Conservation (phyloP, 1,140 invertebrate genomes). For the Drosophila sechellia region DNA sequence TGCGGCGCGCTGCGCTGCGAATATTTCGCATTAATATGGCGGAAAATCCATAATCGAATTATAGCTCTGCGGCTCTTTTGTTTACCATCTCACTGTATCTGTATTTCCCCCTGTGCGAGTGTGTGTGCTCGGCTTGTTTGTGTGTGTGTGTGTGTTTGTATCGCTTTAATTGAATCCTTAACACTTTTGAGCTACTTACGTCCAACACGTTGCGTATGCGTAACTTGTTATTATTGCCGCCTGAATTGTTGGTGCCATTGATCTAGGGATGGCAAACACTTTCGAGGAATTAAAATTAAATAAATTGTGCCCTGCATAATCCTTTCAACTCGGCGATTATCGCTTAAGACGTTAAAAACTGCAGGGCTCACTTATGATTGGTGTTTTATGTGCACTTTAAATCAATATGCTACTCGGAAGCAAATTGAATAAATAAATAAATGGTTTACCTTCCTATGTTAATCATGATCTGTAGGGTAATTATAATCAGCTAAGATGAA, state of each 20-base stretch:
- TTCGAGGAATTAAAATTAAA: constrained; percentile 14
- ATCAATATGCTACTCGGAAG: background rate
- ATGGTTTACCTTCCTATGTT: too few species aligned
- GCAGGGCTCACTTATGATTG: background rate
- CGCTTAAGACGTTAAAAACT: background rate
- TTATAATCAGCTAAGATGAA: too few species aligned
- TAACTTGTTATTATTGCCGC: constrained; percentile 71
- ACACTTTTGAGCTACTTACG: constrained; percentile 82
- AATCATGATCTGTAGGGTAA: too few species aligned
- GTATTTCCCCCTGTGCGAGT: constrained; percentile 1
- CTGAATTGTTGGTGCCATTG: constrained; percentile 44
- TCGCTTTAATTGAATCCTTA: constrained; percentile 82
- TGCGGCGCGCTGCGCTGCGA: constrained; percentile 74
- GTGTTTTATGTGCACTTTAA: background rate
- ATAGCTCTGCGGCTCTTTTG: constrained; percentile 78
- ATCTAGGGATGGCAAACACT: constrained; percentile 42
- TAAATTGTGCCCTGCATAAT: constrained; percentile 8
- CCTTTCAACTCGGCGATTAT: constrained; percentile 2
- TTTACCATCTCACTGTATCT: constrained; percentile 56
- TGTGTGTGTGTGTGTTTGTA: constrained; percentile 70
- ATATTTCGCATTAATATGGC: constrained; percentile 83
- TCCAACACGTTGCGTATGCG: constrained; percentile 78
- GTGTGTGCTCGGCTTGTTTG: constrained; percentile 34
- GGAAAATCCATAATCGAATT: constrained; percentile 83
- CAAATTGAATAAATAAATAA: background rate